Evolutionary conservation across 1,140 invertebrate species (phyloP).

Genomic region (Eueides isabella): DNA sequence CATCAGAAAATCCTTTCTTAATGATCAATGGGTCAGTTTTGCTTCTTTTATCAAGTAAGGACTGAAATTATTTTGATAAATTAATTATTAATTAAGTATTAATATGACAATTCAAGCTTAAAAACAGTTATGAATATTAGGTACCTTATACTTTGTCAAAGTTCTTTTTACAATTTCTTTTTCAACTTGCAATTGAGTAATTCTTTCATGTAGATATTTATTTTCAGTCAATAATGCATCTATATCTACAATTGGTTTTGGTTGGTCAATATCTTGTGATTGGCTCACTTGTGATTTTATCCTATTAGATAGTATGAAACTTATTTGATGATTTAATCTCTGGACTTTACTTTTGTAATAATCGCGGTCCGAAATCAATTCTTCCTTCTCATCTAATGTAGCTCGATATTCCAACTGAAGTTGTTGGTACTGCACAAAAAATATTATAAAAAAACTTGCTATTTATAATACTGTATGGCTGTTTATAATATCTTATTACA

Average conservation of each 20-base stretch:
- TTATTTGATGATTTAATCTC: constrained; percentile 91
- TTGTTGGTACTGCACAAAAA: constrained; percentile 82
- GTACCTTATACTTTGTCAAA: constrained; percentile 89
- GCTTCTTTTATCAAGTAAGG: constrained; percentile 65
- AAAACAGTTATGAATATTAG: neutral
- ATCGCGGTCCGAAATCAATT: constrained; percentile 90
- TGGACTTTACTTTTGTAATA: constrained; percentile 94
- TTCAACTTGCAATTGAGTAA: constrained; percentile 91
- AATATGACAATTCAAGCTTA: too few species aligned
- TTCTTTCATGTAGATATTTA: constrained; percentile 91
- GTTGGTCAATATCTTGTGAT: constrained; percentile 53
- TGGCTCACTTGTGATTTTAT: constrained; percentile 44
- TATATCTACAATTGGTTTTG: constrained; percentile 87
- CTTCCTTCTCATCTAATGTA: constrained; percentile 93
- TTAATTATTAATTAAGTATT: too few species aligned
- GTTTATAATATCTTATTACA: too few species aligned
- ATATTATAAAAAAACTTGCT: neutral
- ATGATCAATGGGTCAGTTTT: constrained; percentile 61
- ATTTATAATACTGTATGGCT: too few species aligned
- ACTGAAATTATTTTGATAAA: constrained; percentile 59
- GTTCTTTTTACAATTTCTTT: constrained; percentile 88
- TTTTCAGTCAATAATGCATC: constrained; percentile 92
- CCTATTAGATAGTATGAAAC: constrained; percentile 85
- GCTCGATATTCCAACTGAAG: constrained; percentile 88
- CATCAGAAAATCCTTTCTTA: constrained; percentile 67